Conservation (phyloP, 1,140 invertebrate genomes). For the Calephelis virginiensis region DNA sequence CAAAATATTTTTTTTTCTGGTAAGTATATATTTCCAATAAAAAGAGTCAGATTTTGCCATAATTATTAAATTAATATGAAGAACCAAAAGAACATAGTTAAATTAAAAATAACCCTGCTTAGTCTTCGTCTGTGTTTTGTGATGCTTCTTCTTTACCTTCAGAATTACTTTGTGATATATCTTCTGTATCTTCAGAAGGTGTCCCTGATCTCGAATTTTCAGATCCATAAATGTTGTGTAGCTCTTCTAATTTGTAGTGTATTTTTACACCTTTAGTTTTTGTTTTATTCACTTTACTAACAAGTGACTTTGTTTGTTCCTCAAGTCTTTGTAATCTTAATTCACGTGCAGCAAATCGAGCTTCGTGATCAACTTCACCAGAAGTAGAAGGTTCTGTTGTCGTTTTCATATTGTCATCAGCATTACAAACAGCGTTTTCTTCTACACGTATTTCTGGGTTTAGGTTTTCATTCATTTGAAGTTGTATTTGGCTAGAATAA, state of each 20-base stretch:
- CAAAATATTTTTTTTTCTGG: too few relatives aligned
- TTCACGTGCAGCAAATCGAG: slow-evolving; percentile 72
- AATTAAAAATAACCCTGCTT: not conserved
- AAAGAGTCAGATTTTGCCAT: too few relatives aligned
- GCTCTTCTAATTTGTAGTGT: slow-evolving; percentile 70
- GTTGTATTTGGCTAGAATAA: not conserved
- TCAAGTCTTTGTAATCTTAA: slow-evolving; percentile 66
- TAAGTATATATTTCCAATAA: too few relatives aligned
- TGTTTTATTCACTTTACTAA: slow-evolving; percentile 73
- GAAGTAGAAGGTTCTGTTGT: slow-evolving; percentile 50
- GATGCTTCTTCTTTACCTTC: slow-evolving; percentile 57
- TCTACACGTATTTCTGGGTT: not conserved
- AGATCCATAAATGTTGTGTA: slow-evolving; percentile 75
- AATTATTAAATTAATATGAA: too few relatives aligned
- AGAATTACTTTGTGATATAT: slow-evolving; percentile 44
- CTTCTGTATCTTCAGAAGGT: slow-evolving; percentile 62
- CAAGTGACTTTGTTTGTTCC: slow-evolving; percentile 76
- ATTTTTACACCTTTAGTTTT: slow-evolving; percentile 73
- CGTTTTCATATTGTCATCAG: slow-evolving; percentile 20
- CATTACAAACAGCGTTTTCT: not conserved
- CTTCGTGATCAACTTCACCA: slow-evolving; percentile 65
- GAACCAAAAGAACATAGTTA: too few relatives aligned
- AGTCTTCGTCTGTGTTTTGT: slow-evolving; percentile 43
- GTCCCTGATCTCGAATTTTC: slow-evolving; percentile 63
- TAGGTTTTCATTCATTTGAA: not conserved